A percentile compares a stretch with the other conserved stretches of the same genome.
phyloP scores from a whole-genome alignment of 1,140 invertebrate species.

The Mactra quadrangularis region DNA sequence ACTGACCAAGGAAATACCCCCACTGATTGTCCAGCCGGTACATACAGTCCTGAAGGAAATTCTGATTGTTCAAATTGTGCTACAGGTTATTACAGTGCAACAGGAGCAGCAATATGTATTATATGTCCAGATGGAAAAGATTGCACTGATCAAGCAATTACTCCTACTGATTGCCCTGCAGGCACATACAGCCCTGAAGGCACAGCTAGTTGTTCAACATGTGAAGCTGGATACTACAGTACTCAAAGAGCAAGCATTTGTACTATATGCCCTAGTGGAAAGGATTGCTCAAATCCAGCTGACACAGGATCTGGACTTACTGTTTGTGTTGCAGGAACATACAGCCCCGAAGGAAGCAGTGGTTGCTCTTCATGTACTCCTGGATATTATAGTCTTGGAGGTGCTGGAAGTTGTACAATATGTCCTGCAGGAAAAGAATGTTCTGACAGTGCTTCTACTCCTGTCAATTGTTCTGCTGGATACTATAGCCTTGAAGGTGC shows the following conservation, averaged over 20 bases:
- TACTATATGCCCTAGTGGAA: constrained; percentile 68
- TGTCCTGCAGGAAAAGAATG: constrained; percentile 66
- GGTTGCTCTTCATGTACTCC: constrained; percentile 51
- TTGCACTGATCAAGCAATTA: constrained; percentile 55
- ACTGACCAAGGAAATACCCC: constrained; percentile 27
- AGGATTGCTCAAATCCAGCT: constrained; percentile 61
- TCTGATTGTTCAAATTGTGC: constrained; percentile 47
- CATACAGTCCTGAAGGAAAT: constrained; percentile 50
- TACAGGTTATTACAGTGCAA: constrained; percentile 55
- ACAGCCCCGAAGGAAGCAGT: constrained; percentile 45
- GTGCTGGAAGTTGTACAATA: constrained; percentile 30
- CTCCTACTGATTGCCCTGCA: constrained; percentile 66
- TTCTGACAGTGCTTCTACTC: constrained; percentile 42
- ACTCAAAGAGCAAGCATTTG: constrained; percentile 48
- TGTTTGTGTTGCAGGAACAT: constrained; percentile 40
- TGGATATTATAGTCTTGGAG: constrained; percentile 58
- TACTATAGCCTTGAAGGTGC: constrained; percentile 61
- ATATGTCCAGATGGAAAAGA: constrained; percentile 67
- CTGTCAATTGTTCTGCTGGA: constrained; percentile 59
- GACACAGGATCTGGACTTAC: not conserved
- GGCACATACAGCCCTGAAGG: constrained; percentile 67
- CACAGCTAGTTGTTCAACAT: constrained; percentile 58
- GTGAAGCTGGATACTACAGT: constrained; percentile 51
- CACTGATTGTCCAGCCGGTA: constrained; percentile 62
- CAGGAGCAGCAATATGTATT: constrained; percentile 65